Evolutionary conservation across 2,888 invertebrate genomes (phyloP), one percentile per base, ranked within the genome.

Genomic region (Hyposoter didymator): DNA sequence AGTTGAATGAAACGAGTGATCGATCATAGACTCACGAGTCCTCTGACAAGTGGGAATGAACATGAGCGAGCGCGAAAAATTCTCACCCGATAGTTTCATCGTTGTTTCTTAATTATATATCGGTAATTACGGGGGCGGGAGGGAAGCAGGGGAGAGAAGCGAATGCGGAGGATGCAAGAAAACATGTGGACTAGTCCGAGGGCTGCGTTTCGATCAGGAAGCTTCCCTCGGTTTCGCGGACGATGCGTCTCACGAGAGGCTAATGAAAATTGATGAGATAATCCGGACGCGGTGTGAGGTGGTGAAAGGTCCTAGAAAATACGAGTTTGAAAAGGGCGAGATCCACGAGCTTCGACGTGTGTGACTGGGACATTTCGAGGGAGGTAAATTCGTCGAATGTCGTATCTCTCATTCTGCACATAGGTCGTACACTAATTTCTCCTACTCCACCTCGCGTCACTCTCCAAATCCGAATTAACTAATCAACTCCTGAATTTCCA

Each of bases 201-300:
- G 84, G 78, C 28, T 59, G 59, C 72, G 79, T 89, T 90, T 90
- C 91, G 90, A 90, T 91, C 90, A 92, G 89, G 89, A 88, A 89
- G 87, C 35, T 49, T 85, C 88, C 89, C 89, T 87, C 86, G 79
- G 67, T 78, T 78, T 78, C 79, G 82, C 67, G 82, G 82, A 85
- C 88, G 89, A 89, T 89, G 89, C 88, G 89, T 88, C 88, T 88
- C 86, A 88, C 82, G 79, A 82, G 88, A 87, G 88, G 90, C 88
- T 93, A 92, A 93, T 93, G 92, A 93, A 93, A 93, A 93, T 93
- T 92, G 92, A 93, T 92, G 93, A 93, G 93, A 92, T 92, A 90
- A 91, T 92, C 72, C 90, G 82, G 78, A 84, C 78, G 55, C 78
- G 59, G 45, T 62, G 62, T 76, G 66, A 66, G 45, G 22, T 43